Evolutionary conservation across 2,113 vertebrate species (phyloP).

Genomic region (Tachuris rubrigastra): DNA sequence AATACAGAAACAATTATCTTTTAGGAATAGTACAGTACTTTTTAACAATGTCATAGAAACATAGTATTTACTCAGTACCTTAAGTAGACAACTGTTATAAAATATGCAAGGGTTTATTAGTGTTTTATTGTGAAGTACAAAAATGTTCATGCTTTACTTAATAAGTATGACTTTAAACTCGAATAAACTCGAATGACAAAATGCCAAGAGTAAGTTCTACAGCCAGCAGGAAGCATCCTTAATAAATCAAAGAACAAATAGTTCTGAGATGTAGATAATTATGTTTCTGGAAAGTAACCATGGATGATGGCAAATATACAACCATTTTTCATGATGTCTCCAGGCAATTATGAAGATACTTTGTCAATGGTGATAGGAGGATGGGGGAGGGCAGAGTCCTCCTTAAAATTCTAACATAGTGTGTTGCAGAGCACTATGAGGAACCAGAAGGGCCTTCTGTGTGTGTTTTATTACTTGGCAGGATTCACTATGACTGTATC

Average conservation of each 20-base stretch:
- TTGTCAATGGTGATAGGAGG: background rate
- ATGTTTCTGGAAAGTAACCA: constrained; percentile 38
- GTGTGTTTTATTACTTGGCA: constrained; percentile 27
- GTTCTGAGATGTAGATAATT: background rate
- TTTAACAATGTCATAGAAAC: background rate
- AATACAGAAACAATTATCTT: background rate
- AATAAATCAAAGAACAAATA: constrained; percentile 16
- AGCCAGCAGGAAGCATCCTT: background rate
- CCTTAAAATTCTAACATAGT: background rate
- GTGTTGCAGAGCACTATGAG: background rate
- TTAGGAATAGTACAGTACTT: background rate
- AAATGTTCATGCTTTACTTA: background rate
- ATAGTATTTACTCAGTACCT: background rate
- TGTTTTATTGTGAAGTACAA: background rate
- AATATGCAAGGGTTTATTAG: background rate
- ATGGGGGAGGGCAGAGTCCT: background rate
- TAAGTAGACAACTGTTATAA: background rate
- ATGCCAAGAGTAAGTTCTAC: background rate
- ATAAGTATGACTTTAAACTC: background rate
- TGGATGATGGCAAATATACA: background rate
- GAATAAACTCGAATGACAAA: background rate
- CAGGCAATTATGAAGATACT: background rate
- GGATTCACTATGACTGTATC: background rate
- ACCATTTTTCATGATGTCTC: background rate
- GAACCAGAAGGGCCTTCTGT: background rate